These are phyloP conservation scores for Clamator glandarius DNA, from an alignment of 2,797 vertebrate species.

Conservation along the genomic window DNA sequence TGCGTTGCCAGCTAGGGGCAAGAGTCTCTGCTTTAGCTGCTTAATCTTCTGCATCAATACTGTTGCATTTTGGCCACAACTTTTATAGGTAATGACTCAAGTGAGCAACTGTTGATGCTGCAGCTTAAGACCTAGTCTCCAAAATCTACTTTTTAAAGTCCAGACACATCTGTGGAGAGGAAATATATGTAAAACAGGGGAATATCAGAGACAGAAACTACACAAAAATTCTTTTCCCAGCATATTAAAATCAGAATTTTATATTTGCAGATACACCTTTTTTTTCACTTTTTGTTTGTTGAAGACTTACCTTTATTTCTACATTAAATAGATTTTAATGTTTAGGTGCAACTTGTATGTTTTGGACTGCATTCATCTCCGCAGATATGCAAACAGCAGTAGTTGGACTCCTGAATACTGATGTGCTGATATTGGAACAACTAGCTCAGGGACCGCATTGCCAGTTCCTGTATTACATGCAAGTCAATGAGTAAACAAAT, in stretches of 20 bases:
- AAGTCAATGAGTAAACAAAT: conserved; percentile 31
- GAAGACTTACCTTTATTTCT: conserved; percentile 65
- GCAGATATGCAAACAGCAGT: conserved; percentile 62
- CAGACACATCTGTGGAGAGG: not conserved
- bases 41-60: not conserved
- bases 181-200: not conserved
- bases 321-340: conserved; percentile 50
- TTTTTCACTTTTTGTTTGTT: conserved; percentile 58
- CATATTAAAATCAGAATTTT: conserved; percentile 31
- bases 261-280: conserved; percentile 44
- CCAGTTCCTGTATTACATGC: conserved; percentile 6
- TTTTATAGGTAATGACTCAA: not conserved
- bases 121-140: not conserved
- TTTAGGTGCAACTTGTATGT: conserved; percentile 26
- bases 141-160: not conserved
- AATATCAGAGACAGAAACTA: not conserved
- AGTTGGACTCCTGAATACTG: conserved; percentile 32
- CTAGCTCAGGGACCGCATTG: not conserved
- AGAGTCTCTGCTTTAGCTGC: not conserved
- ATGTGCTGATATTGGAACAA: conserved; percentile 46
- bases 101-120: not conserved
- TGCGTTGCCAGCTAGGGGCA: not conserved
- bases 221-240: conserved; percentile 23
- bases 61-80: not conserved
- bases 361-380: conserved; percentile 56